A percentile compares a stretch with the other conserved stretches of the same genome.
Evolutionary conservation across 2,797 vertebrate species (phyloP).

Genomic region (Galaxias olidus): DNA sequence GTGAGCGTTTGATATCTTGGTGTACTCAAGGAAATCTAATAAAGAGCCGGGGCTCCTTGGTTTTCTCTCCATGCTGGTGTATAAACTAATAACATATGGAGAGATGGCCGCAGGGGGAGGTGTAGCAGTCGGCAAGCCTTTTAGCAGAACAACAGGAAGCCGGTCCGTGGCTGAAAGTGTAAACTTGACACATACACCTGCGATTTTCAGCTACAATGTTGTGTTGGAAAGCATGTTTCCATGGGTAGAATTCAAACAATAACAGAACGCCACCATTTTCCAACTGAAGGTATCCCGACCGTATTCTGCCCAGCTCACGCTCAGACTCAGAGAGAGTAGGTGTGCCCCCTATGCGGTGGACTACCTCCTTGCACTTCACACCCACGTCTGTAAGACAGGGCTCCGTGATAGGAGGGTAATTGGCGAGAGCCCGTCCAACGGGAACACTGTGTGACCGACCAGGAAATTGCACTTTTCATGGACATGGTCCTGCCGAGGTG

Average conservation of each 20-base stretch:
- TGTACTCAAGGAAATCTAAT: conserved; percentile 36
- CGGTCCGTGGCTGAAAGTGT: conserved; percentile 41
- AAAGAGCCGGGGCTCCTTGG: conserved; percentile 16
- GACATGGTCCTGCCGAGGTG: conserved; percentile 58
- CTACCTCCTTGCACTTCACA: conserved; percentile 51
- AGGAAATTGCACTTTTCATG: conserved; percentile 69
- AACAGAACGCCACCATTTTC: conserved; percentile 9
- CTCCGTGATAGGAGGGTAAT: conserved; percentile 68
- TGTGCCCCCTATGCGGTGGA: conserved; percentile 25
- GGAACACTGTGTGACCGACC: conserved; percentile 59
- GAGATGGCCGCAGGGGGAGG: conserved; percentile 14
- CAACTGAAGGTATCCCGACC: conserved; percentile 37
- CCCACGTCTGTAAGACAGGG: conserved; percentile 61
- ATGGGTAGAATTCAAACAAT: too few relatives aligned
- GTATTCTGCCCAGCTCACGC: too few relatives aligned
- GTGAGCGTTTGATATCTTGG: conserved; percentile 45
- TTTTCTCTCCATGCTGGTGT: conserved; percentile 23
- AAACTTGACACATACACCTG: conserved; percentile 25
- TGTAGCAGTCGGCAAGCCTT: conserved; percentile 30
- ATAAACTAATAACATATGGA: conserved; percentile 43
- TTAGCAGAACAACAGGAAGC: conserved; percentile 34
- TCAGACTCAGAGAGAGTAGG: neutral
- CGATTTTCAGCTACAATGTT: too few relatives aligned
- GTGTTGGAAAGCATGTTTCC: too few relatives aligned
- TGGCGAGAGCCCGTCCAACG: conserved; percentile 67